Percentiles rank a stretch among this genome's conserved stretches.
phyloP scores from a whole-genome alignment of 2,888 invertebrate genomes.

The Leptarthrus brevirostris region DNA sequence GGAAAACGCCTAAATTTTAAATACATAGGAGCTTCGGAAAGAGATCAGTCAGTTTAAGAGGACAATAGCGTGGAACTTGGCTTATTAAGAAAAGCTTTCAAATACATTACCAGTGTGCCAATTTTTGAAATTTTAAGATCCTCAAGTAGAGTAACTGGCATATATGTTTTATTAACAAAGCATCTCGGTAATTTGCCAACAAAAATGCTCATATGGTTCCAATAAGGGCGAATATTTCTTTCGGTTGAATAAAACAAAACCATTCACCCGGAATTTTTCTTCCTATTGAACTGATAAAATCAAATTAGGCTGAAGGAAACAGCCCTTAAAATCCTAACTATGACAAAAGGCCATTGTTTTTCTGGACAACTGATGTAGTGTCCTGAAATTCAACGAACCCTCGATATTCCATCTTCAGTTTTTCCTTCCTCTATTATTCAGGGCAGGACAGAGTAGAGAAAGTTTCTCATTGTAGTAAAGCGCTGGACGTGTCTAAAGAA shows the following conservation, averaged over 20 bases:
- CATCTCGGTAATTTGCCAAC: neutral
- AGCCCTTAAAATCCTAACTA: constrained; percentile 22
- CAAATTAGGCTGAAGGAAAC: constrained; percentile 39
- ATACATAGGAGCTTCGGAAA: no score
- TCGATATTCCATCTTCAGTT: neutral
- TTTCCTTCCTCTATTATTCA: neutral
- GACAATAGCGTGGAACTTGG: no score
- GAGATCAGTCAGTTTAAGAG: no score
- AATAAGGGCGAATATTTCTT: constrained; percentile 12
- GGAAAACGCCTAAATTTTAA: no score
- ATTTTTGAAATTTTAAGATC: no score
- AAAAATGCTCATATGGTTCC: constrained; percentile 1
- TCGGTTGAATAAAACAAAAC: constrained; percentile 14
- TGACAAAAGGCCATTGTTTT: constrained; percentile 46
- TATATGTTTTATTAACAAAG: no score
- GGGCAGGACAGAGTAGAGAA: constrained; percentile 19
- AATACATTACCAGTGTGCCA: no score
- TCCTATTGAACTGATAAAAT: constrained; percentile 47
- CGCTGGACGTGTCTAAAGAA: constrained; percentile 23
- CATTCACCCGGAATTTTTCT: constrained; percentile 43
- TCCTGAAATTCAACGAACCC: constrained; percentile 25
- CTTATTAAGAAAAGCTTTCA: no score
- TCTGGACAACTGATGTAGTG: constrained; percentile 33
- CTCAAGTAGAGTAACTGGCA: no score
- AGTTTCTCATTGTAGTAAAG: constrained; percentile 19